Percentiles rank a stretch among this genome's conserved stretches.
Evolutionary conservation across 2,113 vertebrate genomes (phyloP).

Genomic region (Neolamprologus sp.): DNA sequence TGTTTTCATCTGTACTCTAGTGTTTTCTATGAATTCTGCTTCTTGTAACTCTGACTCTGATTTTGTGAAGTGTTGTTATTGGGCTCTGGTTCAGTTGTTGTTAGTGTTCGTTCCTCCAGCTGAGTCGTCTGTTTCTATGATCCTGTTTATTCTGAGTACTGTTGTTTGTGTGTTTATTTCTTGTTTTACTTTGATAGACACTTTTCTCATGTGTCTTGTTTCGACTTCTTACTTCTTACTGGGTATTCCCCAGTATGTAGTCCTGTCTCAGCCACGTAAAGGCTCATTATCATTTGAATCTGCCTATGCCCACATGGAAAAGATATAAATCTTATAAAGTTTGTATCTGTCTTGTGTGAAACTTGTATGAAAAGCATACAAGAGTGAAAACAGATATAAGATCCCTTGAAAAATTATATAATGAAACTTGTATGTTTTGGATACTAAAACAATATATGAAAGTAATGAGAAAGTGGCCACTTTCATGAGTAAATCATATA

Average conservation of each 20-base stretch:
- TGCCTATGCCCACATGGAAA: accelerated
- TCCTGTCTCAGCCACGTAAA: not conserved
- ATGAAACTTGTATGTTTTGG: too few relatives aligned
- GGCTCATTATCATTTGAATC: not conserved
- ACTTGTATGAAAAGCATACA: too few relatives aligned
- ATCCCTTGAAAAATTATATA: too few relatives aligned
- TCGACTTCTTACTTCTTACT: not conserved
- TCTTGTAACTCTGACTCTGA: not conserved
- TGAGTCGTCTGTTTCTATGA: not conserved
- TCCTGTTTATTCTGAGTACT: not conserved
- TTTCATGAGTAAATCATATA: too few relatives aligned
- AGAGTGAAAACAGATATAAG: too few relatives aligned
- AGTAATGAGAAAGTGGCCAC: too few relatives aligned
- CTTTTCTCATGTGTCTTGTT: not conserved
- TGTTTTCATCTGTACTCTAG: not conserved
- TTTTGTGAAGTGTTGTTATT: not conserved
- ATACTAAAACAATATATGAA: too few relatives aligned
- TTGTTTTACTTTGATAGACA: not conserved
- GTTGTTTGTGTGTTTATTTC: not conserved
- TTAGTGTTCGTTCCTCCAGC: not conserved
- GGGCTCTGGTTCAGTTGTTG: not conserved
- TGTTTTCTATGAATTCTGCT: not conserved
- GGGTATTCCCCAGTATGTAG: not conserved
- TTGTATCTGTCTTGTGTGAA: too few relatives aligned
- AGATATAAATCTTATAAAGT: too few relatives aligned